Base-by-base conservation (phyloP, 1,140 invertebrate genomes). In the Psilanteris sp. region DNA sequence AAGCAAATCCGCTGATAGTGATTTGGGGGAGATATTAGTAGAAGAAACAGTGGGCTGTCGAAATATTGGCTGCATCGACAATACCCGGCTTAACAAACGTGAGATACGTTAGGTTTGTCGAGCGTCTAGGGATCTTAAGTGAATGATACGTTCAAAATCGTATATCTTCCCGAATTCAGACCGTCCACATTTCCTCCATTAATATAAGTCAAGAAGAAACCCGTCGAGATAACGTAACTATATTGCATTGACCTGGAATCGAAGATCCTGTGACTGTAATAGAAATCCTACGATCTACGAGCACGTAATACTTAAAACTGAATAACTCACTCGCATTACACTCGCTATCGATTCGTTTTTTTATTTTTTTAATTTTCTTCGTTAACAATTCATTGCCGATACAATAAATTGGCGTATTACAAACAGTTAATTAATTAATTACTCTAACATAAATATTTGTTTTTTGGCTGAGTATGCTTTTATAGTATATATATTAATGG, bases 191-290 rank as follows among this genome's bases (percentile, higher is more conserved):
- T 77, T 66, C 46, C 31, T 77, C 61, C 76, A 80, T 80, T 78
- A 76, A 81, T 81, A 81, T 78, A 82, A 81, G 78, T 77, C 78
- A 48, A 52, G 20, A 57, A 73, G 67, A 81, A 79, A 79, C 79
- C 77, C 80, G 68, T 54, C 48, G 50, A 75, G 67, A 73, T 79
- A 74, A 55, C 52, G 55, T 44, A 66, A 76, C 64, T 62, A 68
- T 77, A 78, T 82, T 74, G 77, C 66, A 78, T 79, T 81, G 79
- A 81, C 79, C 81, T 72, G 70, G 43, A 81, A 81, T 55, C 46
- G 66, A 55, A 72, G 72, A 82, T 78, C 62, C 48, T 43, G 32
- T 16, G 32, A 57, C 15, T 68, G 34, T 64, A 59, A 80, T 54
- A 72, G 64, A 70, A 73, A 76, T 76, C 68, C 54, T 26, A 8